Base-by-base conservation (phyloP, 2,797 vertebrate genomes). In the Cyprinella venusta region DNA sequence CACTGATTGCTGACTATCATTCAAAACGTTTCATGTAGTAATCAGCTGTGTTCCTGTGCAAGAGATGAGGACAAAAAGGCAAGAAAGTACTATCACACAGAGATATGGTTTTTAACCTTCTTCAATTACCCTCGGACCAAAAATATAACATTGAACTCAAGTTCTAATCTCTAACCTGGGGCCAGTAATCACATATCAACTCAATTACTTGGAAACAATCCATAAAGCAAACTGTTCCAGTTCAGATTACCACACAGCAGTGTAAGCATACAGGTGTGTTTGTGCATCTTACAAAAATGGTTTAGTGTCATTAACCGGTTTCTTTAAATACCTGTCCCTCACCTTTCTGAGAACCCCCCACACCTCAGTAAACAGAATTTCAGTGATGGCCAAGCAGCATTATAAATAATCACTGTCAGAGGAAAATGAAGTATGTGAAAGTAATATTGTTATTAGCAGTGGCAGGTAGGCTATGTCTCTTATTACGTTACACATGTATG, bases 41-140 rank as follows among this genome's bases (percentile, higher is more conserved):
- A 75, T 69, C 74, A 61, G 64, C 24, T 18, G 50, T 61, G 74
- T 70, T 69, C 42, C 69, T 78, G 81, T 78, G 65, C 65, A 83
- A 78, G 74, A 78, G 74, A n/a, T 6, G 81, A 59, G 48, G 42
- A 42, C 71, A 82, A n/a, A 16, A 19, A 54, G 33, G 21, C 59
- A 38, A 36, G 21, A 64, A 38, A 21, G 18, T 26, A 74, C 61
- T 18, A 38, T 74, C 21, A 24, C 24, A 78, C 40, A 64, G 8
- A 19, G 21, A 52, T 82, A 54, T 56, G 45, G 16, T 26, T 65
- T 65, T 75, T 67, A 82, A 67, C 48, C 71, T 65, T 54, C 19
- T 16, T 36, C 24, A 72, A 63, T 63, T 72, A 81, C 54, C 69
- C 54, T 74, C 24, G 0, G 70, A 26, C 26, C 42, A 67, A 30